Evolutionary conservation across 2,888 invertebrate genomes (phyloP).

Genomic region (Machimus rusticus): DNA sequence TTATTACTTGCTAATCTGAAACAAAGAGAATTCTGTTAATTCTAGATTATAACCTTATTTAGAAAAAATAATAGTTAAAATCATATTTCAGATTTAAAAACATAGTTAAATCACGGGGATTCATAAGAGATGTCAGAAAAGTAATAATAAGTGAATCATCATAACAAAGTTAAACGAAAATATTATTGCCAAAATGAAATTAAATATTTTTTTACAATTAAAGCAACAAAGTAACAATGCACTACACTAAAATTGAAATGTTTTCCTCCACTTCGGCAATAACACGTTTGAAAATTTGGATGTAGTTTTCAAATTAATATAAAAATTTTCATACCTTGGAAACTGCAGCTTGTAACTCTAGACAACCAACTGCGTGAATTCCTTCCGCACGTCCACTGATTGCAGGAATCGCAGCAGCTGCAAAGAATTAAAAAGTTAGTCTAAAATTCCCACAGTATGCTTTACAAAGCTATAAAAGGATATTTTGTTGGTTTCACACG

Average conservation of each 20-base stretch:
- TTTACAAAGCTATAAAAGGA: neutral
- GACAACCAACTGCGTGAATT: neutral
- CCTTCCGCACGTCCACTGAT: neutral
- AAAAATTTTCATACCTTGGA: neutral
- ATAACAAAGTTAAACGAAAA: neutral
- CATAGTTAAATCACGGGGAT: constrained; percentile 40
- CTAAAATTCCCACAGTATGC: neutral
- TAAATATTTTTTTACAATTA: too few species aligned
- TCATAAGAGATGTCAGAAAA: constrained; percentile 48
- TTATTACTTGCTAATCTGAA: neutral
- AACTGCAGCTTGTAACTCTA: neutral
- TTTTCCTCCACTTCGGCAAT: neutral
- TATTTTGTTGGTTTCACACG: neutral
- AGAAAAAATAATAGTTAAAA: neutral
- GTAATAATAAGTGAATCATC: constrained; percentile 7
- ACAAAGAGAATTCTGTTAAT: neutral
- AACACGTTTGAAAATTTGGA: neutral
- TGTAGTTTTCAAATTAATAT: neutral
- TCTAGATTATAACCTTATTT: neutral
- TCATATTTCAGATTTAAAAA: constrained; percentile 5
- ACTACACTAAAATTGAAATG: too few species aligned
- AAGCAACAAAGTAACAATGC: too few species aligned
- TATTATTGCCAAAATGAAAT: too few species aligned
- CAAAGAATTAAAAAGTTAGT: neutral
- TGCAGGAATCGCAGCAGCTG: neutral